phyloP scores from a whole-genome alignment of 2,113 vertebrate genomes.

The Peromyscus californicus region DNA sequence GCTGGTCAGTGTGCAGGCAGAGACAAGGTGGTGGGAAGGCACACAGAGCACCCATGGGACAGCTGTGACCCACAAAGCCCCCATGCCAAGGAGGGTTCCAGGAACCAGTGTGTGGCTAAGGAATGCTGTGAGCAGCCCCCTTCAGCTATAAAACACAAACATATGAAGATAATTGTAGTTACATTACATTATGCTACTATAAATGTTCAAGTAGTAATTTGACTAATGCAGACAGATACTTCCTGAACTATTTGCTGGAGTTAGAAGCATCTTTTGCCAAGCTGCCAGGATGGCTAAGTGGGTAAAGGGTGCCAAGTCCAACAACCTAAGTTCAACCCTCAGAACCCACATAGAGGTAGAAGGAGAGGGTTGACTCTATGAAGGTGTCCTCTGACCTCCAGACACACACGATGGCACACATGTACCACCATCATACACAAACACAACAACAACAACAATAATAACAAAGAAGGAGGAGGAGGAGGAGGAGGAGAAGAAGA shows the following conservation, averaged over 20 bases:
- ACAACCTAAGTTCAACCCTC: not conserved
- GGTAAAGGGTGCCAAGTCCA: not conserved
- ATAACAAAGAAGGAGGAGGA: not conserved
- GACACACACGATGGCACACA: not conserved
- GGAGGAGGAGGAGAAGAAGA: not conserved
- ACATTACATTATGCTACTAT: not conserved
- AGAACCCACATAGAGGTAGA: not conserved
- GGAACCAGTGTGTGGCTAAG: not conserved
- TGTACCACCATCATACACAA: not conserved
- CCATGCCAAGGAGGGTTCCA: not conserved
- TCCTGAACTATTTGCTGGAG: not conserved
- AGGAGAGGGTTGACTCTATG: not conserved
- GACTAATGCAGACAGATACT: not conserved
- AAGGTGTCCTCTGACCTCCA: not conserved
- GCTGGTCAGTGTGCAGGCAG: not conserved
- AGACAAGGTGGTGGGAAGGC: not conserved
- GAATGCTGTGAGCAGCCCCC: no score
- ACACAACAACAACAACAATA: not conserved
- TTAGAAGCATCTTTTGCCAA: not conserved
- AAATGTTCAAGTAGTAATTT: not conserved
- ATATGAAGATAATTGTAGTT: not conserved
- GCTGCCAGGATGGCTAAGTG: not conserved
- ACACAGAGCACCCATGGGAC: not conserved
- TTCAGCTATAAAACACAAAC: not conserved
- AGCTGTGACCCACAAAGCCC: not conserved